Conservation (phyloP, 2,797 vertebrate species). For the Platalea minor region DNA sequence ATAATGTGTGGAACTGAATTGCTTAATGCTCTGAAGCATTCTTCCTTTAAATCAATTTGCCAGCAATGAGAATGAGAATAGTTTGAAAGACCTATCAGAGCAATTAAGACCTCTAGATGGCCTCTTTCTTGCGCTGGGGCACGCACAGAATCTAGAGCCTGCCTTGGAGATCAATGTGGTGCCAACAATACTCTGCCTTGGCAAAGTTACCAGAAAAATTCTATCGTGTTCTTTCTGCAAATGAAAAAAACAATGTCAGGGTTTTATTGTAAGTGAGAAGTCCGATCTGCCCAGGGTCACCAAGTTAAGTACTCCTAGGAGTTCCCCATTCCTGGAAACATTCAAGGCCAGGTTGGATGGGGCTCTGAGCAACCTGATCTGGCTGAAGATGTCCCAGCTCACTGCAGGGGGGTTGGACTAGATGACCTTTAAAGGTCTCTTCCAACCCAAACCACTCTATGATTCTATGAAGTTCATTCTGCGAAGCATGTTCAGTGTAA, state of each 20-base stretch:
- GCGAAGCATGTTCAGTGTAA: not conserved
- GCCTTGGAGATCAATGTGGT: not conserved
- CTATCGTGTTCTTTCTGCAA: not conserved
- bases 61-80: not conserved
- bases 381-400: not conserved
- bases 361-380: not conserved
- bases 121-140: not conserved
- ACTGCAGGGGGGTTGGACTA: not conserved
- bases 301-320: not conserved
- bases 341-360: not conserved
- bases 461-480: not conserved
- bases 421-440: not conserved
- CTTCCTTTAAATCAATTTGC: not conserved
- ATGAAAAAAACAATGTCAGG: not conserved
- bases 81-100: not conserved
- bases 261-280: not conserved
- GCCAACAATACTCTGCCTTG: not conserved
- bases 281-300: not conserved
- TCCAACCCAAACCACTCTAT: not conserved
- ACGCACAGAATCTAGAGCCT: not conserved
- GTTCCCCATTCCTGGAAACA: not conserved
- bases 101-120: not conserved
- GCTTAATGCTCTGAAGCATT: not conserved
- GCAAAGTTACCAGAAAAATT: not conserved
- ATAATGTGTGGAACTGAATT: not conserved